Evolutionary conservation across 2,888 invertebrate species (phyloP).

Genomic region (Hipparchia sbordonii): DNA sequence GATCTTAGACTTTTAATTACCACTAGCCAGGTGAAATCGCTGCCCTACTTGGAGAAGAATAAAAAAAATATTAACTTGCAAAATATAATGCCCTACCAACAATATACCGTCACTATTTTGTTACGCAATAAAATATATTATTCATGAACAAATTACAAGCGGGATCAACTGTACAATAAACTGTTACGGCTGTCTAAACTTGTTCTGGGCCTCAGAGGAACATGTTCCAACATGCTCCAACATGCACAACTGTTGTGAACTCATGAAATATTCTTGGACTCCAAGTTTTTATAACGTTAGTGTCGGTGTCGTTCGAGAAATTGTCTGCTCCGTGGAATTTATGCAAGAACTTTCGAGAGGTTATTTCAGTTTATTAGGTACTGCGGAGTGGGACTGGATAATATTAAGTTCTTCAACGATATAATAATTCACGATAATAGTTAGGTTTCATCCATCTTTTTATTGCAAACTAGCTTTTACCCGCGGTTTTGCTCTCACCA

Average conservation of each 20-base stretch:
- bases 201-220: slow-evolving; percentile 30
- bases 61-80: background rate
- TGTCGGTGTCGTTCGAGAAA: slow-evolving; percentile 24
- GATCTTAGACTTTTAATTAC: no score
- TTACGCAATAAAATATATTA: slow-evolving; percentile 39
- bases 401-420: slow-evolving; percentile 10
- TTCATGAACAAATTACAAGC: slow-evolving; percentile 40
- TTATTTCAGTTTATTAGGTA: slow-evolving; percentile 21
- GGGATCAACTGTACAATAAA: slow-evolving; percentile 40
- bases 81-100: slow-evolving; percentile 7
- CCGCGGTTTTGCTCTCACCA: no score
- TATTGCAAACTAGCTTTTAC: background rate
- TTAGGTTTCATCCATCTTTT: background rate
- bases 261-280: slow-evolving; percentile 35
- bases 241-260: slow-evolving; percentile 30
- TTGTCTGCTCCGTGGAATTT: slow-evolving; percentile 19
- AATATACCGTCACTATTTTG: slow-evolving; percentile 5
- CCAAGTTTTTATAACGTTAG: slow-evolving; percentile 26
- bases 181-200: slow-evolving; percentile 40
- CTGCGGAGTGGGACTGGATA: slow-evolving; percentile 1
- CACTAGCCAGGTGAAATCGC: no score
- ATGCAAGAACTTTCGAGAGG: slow-evolving; percentile 20
- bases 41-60: no score
- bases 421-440: background rate
- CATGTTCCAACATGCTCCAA: slow-evolving; percentile 22